Conservation (phyloP, 2,113 vertebrate genomes). For the Dromaius novaehollandiae region DNA sequence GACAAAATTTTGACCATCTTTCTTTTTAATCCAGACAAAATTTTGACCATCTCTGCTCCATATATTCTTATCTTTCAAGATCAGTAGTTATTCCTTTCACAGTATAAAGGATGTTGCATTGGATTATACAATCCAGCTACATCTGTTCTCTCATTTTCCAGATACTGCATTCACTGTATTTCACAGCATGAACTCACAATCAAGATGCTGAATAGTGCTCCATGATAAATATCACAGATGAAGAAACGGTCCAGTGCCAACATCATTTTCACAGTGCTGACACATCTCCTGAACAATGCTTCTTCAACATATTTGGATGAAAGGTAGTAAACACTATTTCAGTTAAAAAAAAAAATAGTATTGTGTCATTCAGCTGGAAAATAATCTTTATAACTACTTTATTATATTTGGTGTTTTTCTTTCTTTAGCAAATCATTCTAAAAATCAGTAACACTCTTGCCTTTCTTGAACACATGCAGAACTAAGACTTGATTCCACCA, state of each 20-base stretch:
- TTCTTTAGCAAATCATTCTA: neutral
- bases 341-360: neutral
- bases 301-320: neutral
- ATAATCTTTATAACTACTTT: neutral
- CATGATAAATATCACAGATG: conserved; percentile 61
- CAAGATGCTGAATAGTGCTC: conserved; percentile 49
- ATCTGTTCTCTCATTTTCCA: conserved; percentile 60
- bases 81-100: conserved; percentile 52
- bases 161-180: conserved; percentile 56
- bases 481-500: neutral
- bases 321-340: conserved; percentile 17
- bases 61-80: conserved; percentile 50
- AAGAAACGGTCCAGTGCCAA: conserved; percentile 61
- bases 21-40: conserved; percentile 37
- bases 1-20: conserved; percentile 14
- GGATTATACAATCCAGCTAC: conserved; percentile 37
- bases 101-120: conserved; percentile 45
- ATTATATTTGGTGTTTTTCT: neutral
- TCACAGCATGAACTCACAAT: conserved; percentile 68
- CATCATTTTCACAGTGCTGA: conserved; percentile 23
- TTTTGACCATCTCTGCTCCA: conserved; percentile 8
- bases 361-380: neutral
- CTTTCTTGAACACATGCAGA: neutral
- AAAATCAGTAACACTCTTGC: neutral
- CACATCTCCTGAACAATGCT: conserved; percentile 43